Conservation (phyloP, 2,797 vertebrate genomes). For the Orestias chungarensis region DNA sequence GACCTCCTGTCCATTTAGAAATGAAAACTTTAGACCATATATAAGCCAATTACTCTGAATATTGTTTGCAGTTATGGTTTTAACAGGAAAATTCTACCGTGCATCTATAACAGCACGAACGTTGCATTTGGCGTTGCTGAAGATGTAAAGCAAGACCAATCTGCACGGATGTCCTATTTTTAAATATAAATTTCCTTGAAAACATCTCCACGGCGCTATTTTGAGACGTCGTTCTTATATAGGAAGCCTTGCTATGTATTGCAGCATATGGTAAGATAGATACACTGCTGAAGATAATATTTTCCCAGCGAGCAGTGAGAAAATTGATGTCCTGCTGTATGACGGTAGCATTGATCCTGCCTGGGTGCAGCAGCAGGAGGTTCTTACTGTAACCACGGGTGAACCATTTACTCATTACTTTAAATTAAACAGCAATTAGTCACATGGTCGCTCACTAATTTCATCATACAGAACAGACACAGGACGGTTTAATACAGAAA, state of each 20-base stretch:
- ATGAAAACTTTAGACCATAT: not conserved
- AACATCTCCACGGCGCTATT: too few species aligned
- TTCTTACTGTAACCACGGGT: constrained; percentile 27
- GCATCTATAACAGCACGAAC: not conserved
- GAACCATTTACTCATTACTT: constrained; percentile 40
- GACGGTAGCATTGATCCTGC: constrained; percentile 35
- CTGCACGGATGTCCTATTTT: not conserved
- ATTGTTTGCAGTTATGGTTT: too few species aligned
- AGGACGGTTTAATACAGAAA: not conserved
- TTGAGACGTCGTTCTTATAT: not conserved
- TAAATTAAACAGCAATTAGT: constrained; percentile 21
- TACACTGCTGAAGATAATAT: not conserved
- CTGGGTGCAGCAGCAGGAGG: constrained; percentile 2
- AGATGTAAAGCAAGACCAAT: not conserved
- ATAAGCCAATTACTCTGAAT: not conserved
- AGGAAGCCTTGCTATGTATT: not conserved
- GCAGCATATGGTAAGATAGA: not conserved
- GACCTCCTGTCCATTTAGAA: not conserved
- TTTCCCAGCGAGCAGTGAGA: constrained; percentile 3
- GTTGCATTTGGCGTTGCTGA: not conserved
- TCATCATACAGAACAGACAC: constrained; percentile 8
- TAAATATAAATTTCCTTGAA: too few species aligned
- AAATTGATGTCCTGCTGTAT: constrained; percentile 26
- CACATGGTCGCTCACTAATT: constrained; percentile 9
- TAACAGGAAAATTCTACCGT: not conserved